A percentile compares a stretch with the other conserved stretches of the same genome.
Conservation (phyloP, 1,140 invertebrate species). For the Plectrocnemia conspersa region DNA sequence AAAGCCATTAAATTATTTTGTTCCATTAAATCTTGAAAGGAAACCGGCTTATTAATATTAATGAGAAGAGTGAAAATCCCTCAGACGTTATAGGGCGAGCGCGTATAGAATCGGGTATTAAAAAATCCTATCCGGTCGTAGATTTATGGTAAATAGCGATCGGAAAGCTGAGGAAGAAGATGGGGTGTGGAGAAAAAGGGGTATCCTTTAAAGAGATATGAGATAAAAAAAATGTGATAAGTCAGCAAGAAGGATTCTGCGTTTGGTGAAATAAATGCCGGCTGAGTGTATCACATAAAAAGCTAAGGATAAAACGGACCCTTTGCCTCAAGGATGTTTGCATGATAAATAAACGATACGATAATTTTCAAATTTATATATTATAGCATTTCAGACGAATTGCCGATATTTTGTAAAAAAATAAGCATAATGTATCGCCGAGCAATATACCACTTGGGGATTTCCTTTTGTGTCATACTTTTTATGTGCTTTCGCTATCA, state of each 20-base stretch:
- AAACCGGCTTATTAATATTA: slow-evolving; percentile 20
- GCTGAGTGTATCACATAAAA: slow-evolving; percentile 20
- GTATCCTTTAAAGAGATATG: slow-evolving; percentile 14
- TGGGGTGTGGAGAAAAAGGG: slow-evolving; percentile 12
- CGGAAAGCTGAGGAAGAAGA: slow-evolving; percentile 11
- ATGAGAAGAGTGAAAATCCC: slow-evolving; percentile 15
- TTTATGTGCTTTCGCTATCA: no score
- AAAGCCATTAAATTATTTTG: slow-evolving; percentile 20
- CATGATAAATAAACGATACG: slow-evolving; percentile 26
- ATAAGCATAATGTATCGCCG: no score
- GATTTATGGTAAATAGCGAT: slow-evolving; percentile 20
- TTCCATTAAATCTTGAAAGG: slow-evolving; percentile 20
- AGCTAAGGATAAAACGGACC: slow-evolving; percentile 6
- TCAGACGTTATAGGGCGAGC: slow-evolving; percentile 8
- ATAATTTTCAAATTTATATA: neutral
- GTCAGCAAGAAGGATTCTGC: no score
- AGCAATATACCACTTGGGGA: no score
- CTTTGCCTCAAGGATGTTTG: slow-evolving; percentile 4
- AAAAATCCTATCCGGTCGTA: slow-evolving; percentile 14
- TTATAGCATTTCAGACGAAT: neutral
- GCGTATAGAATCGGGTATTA: slow-evolving; percentile 6
- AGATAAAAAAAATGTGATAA: slow-evolving; percentile 25
- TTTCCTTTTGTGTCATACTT: no score
- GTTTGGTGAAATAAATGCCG: slow-evolving; percentile 12
- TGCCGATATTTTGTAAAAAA: neutral